These are phyloP conservation scores for Pararge aegeria DNA, from an alignment of 1,140 invertebrate species.

Conservation along the genomic window DNA sequence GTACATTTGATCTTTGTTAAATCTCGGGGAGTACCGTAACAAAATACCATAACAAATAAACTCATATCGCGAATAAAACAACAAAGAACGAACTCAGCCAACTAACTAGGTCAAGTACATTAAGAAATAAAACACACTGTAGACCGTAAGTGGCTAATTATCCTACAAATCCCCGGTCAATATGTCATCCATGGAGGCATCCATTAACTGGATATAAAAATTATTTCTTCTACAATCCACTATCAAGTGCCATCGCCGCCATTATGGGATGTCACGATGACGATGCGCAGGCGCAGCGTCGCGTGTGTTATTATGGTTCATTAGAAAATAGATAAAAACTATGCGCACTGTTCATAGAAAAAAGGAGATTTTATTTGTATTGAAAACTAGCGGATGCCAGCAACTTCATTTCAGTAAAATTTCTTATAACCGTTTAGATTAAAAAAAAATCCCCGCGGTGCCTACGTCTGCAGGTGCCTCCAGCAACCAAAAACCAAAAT, in stretches of 20 bases:
- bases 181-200: constrained; percentile 21
- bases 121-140: background rate
- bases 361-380: too few relatives aligned
- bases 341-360: background rate
- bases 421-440: too few relatives aligned
- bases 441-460: too few relatives aligned
- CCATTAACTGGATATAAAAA: constrained; percentile 59
- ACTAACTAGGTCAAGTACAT: constrained; percentile 8
- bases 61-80: too few relatives aligned
- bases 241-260: constrained; percentile 35
- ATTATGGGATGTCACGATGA: constrained; percentile 56
- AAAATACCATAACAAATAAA: too few relatives aligned
- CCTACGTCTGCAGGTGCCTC: too few relatives aligned
- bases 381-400: too few relatives aligned
- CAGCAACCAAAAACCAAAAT: too few relatives aligned
- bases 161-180: constrained; percentile 10
- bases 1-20: too few relatives aligned
- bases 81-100: background rate
- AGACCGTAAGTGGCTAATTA: constrained; percentile 4
- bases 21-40: too few relatives aligned
- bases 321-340: background rate
- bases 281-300: constrained; percentile 51
- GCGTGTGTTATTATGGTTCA: constrained; percentile 23
- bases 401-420: too few relatives aligned
- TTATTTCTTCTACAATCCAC: constrained; percentile 51